Conservation (phyloP, 2,797 vertebrate species). For the Novumbra hubbsi region DNA sequence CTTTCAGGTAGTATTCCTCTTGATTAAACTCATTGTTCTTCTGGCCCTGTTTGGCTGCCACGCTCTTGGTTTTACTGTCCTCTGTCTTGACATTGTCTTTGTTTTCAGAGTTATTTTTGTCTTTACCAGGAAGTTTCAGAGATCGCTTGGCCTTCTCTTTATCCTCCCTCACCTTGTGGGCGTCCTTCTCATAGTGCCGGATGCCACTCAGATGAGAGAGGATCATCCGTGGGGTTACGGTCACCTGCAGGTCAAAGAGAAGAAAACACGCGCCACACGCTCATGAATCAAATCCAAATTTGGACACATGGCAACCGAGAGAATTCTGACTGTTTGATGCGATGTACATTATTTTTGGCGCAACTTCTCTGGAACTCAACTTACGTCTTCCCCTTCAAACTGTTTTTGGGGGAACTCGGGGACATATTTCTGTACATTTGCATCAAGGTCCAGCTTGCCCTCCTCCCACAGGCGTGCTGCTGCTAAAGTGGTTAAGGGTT, state of each 20-base stretch:
- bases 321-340: not conserved
- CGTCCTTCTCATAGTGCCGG: constrained; percentile 95
- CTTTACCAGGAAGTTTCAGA: constrained; percentile 60
- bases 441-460: constrained; percentile 89
- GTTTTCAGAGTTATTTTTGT: constrained; percentile 61
- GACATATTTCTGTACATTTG: constrained; percentile 91
- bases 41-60: constrained; percentile 58
- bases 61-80: constrained; percentile 56
- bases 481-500: constrained; percentile 89
- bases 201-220: constrained; percentile 96
- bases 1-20: constrained; percentile 92
- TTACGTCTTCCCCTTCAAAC: constrained; percentile 89
- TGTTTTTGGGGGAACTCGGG: constrained; percentile 94
- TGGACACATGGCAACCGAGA: no score
- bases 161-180: constrained; percentile 86
- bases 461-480: constrained; percentile 89
- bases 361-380: constrained; percentile 19
- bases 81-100: constrained; percentile 53
- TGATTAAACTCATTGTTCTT: constrained; percentile 86
- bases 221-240: constrained; percentile 86
- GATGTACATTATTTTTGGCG: not conserved
- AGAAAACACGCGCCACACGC: constrained; percentile 1
- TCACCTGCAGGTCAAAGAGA: constrained; percentile 75
- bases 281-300: no score
- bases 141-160: constrained; percentile 78